These are phyloP conservation scores for Rutpela maculata DNA, from an alignment of 2,888 invertebrate species.

Conservation along the genomic window DNA sequence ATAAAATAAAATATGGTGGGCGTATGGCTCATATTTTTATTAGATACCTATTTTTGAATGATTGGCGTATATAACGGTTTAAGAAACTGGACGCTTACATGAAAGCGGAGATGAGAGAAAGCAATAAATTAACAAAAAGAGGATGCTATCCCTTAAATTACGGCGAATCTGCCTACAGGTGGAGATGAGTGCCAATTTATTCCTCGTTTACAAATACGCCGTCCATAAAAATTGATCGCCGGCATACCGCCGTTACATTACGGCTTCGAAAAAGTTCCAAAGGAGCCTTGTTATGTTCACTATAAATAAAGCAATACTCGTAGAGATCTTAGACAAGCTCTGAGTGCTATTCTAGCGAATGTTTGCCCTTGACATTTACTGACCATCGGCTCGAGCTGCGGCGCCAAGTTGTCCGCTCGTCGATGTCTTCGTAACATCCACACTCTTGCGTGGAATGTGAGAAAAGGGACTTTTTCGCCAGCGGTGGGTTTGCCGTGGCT, in stretches of 20 bases:
- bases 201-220: slow-evolving; percentile 18
- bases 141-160: background rate
- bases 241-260: slow-evolving; percentile 47
- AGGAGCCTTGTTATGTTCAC: slow-evolving; percentile 53
- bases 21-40: no score
- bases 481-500: slow-evolving; percentile 11
- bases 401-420: slow-evolving; percentile 64
- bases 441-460: slow-evolving; percentile 55
- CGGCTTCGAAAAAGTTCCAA: slow-evolving; percentile 48
- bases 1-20: no score
- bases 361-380: slow-evolving; percentile 67
- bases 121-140: background rate
- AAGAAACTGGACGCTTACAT: background rate
- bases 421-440: slow-evolving; percentile 63
- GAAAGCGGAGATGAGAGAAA: background rate
- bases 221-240: slow-evolving; percentile 46
- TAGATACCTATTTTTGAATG: no score
- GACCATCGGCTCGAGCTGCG: slow-evolving; percentile 63
- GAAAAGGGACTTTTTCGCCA: slow-evolving; percentile 40
- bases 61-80: no score
- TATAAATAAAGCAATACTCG: slow-evolving; percentile 60
- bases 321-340: slow-evolving; percentile 62
- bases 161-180: background rate
- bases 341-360: slow-evolving; percentile 62
- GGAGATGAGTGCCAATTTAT: slow-evolving; percentile 24